Evolutionary conservation across 2,113 vertebrate genomes (phyloP), one percentile per base, ranked within the genome.

Genomic region (Pavo muticus): DNA sequence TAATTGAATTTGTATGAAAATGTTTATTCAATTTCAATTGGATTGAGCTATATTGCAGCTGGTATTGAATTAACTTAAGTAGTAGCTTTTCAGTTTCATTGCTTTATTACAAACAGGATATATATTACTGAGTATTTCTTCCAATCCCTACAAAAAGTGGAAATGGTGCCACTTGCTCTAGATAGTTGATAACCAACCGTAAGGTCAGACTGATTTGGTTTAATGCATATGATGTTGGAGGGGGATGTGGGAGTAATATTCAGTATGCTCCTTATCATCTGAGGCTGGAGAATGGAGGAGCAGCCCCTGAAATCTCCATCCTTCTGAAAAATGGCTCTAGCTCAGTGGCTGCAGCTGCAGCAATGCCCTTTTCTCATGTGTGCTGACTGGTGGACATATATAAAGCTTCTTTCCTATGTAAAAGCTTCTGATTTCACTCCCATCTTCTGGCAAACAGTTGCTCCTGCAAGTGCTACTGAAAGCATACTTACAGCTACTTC

Each of bases 1-100:
- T 98, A 98, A 97, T 95, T 97, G 89, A 97, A 97, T 97, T 96
- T 97, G 96, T 97, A 91, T 94, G 64, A 96, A 97, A 97, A 91
- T 95, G 35, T 97, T 97, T 97, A 96, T 94, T 97, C 88, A 74
- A 18, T 96, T 97, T 96, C 92, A 95, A 89, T 96, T 91, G 76
- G 77, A 88, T 94, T 97, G 84, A 96, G 70, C 91, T 87, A 74
- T 95, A 86, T 85, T 93, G 67, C 96, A 87, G 74, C 60, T 57
- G 91, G 69, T 84, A 84, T 56, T 74, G 59, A 93, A 91, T 76
- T 96, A 93, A 86, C 88, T 95, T 91, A 67, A 81, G 24, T 35
- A 84, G 47, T 65, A 32, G 57, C 63, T 84, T 91, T 67, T 95
- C 83, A 32, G 84, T 94, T 78, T 87, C 54, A 61, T 57, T 84